phyloP scores from a whole-genome alignment of 2,888 invertebrate genomes.

The Eurytoma adleriae region DNA sequence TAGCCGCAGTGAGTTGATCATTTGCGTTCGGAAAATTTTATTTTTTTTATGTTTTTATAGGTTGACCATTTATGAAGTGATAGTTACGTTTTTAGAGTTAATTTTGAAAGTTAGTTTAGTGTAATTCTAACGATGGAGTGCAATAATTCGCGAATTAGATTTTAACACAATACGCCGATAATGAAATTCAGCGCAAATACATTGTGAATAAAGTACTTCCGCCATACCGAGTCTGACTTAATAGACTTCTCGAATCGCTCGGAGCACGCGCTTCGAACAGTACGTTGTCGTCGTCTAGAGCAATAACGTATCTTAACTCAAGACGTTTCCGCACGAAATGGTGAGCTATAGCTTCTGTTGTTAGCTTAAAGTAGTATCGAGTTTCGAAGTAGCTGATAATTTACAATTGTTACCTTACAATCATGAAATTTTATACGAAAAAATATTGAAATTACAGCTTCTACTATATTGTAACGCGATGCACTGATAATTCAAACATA shows the following conservation, averaged over 20 bases:
- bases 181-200: background rate
- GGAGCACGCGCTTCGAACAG: constrained; percentile 16
- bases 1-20: background rate
- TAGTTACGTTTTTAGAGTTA: too few species aligned
- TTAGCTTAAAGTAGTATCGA: background rate
- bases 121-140: background rate
- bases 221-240: background rate
- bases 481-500: background rate
- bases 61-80: background rate
- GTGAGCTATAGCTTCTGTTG: constrained; percentile 20
- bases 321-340: constrained; percentile 10
- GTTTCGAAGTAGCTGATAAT: background rate
- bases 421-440: background rate
- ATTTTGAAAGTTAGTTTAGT: background rate
- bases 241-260: constrained; percentile 30
- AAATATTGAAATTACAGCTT: background rate
- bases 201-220: background rate
- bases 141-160: background rate
- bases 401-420: too few species aligned
- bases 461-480: background rate
- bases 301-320: constrained; percentile 28
- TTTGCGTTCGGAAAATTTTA: background rate
- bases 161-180: background rate
- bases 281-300: constrained; percentile 16
- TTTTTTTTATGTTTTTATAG: background rate